Evolutionary conservation across 2,113 vertebrate genomes (phyloP).

Genomic region (Dipodomys stephensi): DNA sequence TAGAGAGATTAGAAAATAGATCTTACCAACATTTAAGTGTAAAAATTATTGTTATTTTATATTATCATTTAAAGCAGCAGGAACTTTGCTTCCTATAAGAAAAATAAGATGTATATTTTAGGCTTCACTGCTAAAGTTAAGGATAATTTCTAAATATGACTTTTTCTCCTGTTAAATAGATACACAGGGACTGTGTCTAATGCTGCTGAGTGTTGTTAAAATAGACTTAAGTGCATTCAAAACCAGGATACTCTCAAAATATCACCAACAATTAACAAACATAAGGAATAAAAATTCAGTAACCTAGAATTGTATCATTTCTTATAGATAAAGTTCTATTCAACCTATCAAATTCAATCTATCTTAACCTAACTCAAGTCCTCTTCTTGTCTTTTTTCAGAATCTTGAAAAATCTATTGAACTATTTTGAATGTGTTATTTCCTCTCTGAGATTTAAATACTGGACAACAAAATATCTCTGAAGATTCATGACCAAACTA

Average conservation of each 20-base stretch:
- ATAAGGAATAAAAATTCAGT: constrained; percentile 12
- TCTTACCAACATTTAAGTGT: constrained; percentile 32
- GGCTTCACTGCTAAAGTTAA: constrained; percentile 49
- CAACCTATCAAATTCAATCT: not conserved
- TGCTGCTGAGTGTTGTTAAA: constrained; percentile 30
- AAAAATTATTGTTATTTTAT: constrained; percentile 57
- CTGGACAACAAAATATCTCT: constrained; percentile 52
- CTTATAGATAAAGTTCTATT: constrained; percentile 26
- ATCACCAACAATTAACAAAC: constrained; percentile 44
- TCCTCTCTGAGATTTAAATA: constrained; percentile 58
- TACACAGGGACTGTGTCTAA: not conserved
- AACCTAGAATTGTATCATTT: not conserved
- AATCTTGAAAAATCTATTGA: constrained; percentile 36
- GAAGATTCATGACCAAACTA: constrained; percentile 56
- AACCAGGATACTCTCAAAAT: constrained; percentile 36
- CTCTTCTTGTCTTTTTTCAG: constrained; percentile 27
- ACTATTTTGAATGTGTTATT: constrained; percentile 25
- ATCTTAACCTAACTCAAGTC: not conserved
- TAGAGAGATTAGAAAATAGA: constrained; percentile 61
- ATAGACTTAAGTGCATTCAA: constrained; percentile 70
- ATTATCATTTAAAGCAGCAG: constrained; percentile 65
- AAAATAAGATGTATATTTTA: constrained; percentile 57
- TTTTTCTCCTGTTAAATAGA: constrained; percentile 50
- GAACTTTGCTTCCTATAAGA: constrained; percentile 57
- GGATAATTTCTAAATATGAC: constrained; percentile 63